Evolutionary conservation across 2,113 vertebrate species (phyloP), one percentile per base, ranked within the genome.

Genomic region (Tichodroma muraria): DNA sequence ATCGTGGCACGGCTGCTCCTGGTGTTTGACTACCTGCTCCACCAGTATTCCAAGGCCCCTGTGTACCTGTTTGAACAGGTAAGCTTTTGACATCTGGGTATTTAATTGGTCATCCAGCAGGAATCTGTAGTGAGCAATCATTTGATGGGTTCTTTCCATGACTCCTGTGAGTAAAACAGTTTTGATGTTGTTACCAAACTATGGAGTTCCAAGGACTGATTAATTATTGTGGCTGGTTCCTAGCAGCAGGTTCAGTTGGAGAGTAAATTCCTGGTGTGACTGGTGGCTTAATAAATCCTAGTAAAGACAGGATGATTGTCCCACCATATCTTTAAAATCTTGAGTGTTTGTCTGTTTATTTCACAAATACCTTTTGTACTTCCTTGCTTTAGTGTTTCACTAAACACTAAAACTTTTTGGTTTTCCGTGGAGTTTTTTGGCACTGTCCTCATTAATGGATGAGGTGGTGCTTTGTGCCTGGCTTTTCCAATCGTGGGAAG

Each of bases 1-100:
- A 96, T 98, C 7, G 97, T 99, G 92, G 99, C 98, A 5, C 98
- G 99, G 38, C 98, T 99, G 3, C 98, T 99, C 53, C 89, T 99
- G 90, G 98, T 99, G 56, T 99, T 99, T 9, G 98, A 99, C 92
- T 99, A 99, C 94, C 96, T 99, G 93, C 98, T 99, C 64, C 99
- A 99, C 85, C 99, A 99, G 91, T 99, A 99, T 91, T 99, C 99
- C 83, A 99, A 98, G 95, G 98, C 98, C 14, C 99, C 99, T 0
- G 8, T 99, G 73, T 99, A 99, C 95, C 97, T 99, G 6, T 99
- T 99, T 94, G 99, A 99, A 76, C 99, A 99, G 99, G 99, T 99
- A 59, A 8, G 57, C 27, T 49, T 61, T 75, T 47, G 31, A 40
- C 24, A 33, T 53, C n/a, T 42, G 27, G 23, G 0, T 60, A 6